Evolutionary conservation across 2,797 vertebrate genomes (phyloP), one percentile per base, ranked within the genome.

Genomic region (Streptopelia turtur): DNA sequence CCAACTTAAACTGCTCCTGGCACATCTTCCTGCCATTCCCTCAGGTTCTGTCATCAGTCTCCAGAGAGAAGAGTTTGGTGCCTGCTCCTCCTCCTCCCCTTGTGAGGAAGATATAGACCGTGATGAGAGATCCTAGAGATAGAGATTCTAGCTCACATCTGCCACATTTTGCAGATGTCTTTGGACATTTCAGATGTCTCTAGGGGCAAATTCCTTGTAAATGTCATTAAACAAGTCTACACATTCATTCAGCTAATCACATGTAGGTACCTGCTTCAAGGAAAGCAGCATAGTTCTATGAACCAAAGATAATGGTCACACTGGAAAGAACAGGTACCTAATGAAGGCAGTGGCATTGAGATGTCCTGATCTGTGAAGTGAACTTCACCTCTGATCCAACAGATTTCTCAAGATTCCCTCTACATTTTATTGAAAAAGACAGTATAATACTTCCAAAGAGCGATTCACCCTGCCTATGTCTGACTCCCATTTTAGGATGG

Each of bases 401-500:
- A 39, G 4, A 69, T 16, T 16, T 2, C 3, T 28, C 10, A 41
- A 35, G 2, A n/a, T 74, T 56, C 53, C 10, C 57, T 57, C 16
- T 57, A 6, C 0, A 0, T n/a, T 47, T 23, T 61, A 15, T 33
- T 41, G 2, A 30, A 66, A 55, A 45, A 24, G 17, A 28, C 16
- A 49, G 8, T 30, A 45, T 45, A 45, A 45, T 45, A 8, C 7
- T 30, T 59, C 9, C 14, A 13, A 37, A 69, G 14, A n/a, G 13
- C 5, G 21, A 27, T 49, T 64, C 45, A 24, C 4, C 2, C 23
- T 21, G 6, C 15, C 45, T 76, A 13, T 59, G 28, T 65, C 25
- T 16, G 24, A 31, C 2, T 65, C 28, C 16, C 1, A 9, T 80
- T 75, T 83, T 33, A 60, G 4, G n/a, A 25, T 33, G 5, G 17